A percentile compares a stretch with the other conserved stretches of the same genome.
Conservation (phyloP, 2,113 vertebrate species). For the Columbina picui region DNA sequence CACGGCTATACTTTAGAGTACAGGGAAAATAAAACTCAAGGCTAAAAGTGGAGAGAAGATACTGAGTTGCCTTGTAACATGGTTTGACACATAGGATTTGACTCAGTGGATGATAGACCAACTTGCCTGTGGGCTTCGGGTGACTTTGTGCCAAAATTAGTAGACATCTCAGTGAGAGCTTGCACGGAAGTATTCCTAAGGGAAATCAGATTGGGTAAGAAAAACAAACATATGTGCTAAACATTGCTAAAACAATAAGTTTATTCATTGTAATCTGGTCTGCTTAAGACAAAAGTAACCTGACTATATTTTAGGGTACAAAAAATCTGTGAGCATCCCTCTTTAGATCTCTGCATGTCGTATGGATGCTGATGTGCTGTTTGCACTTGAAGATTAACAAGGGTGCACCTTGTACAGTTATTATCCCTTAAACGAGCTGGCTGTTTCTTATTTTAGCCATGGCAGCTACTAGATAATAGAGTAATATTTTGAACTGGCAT, state of each 20-base stretch:
- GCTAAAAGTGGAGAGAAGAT: not conserved
- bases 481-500: not conserved
- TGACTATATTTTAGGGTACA: not conserved
- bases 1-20: not conserved
- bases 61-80: not conserved
- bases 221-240: not conserved
- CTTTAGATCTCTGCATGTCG: not conserved
- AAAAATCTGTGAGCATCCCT: not conserved
- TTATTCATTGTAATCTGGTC: not conserved
- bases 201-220: not conserved
- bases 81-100: constrained; percentile 44
- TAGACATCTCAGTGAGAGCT: not conserved
- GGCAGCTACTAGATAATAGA: not conserved
- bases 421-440: not conserved
- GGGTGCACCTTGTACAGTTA: not conserved
- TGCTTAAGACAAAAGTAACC: not conserved
- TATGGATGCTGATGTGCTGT: not conserved
- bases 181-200: not conserved
- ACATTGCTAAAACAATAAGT: not conserved
- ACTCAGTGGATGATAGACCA: not conserved
- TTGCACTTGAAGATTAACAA: not conserved
- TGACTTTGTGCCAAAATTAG: constrained; percentile 54
- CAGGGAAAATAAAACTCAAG: not conserved
- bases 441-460: not conserved
- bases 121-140: not conserved